Evolutionary conservation across 1,140 invertebrate genomes (phyloP), one percentile per base, ranked within the genome.

Genomic region (Zaprionus nigranus): DNA sequence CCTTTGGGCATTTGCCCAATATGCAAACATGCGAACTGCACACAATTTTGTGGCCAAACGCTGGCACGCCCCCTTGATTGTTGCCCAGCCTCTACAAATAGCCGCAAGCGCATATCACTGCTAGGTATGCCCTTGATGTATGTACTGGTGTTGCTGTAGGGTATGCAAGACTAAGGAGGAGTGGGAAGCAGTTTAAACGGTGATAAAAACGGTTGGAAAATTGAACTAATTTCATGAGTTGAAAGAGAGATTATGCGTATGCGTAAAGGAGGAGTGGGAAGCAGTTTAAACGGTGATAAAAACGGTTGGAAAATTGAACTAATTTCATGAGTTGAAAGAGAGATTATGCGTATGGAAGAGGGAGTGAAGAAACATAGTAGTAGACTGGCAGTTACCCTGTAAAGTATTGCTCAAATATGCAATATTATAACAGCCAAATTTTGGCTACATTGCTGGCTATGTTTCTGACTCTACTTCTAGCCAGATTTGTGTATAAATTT

Each of bases 21-120:
- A 71, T 64, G 68, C 67, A 75, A 75, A 75, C 73, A 75, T 71
- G 59, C 60, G 62, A 71, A 64, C 64, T 59, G 73, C 73, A 75
- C 56, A 75, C 67, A 71, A 75, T 64, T 75, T 71, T 75, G 73
- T 38, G 67, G 73, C 34, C 54, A 64, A 22, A 30, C 46, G 22
- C 13, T 54, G 58, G 40, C 72, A 40, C 66, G 26, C 60, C 38
- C 57, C 57, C 46, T 51, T 13, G 46, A 51, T 51, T 51, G 46
- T 24, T 15, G 13, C 17, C 20, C 20, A 57, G 26, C 3, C 38
- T 46, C 49, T 26, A 3, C 0, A 49, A 54, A 28, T 15, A 26
- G 58, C 62, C 60, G 11, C 49, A 66, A 15, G 43, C 68, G 36
- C 51, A 49, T 58, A 62, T 28, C 64, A 11, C 9, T n/a, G n/a